phyloP scores from a whole-genome alignment of 2,797 vertebrate species.

The Oceanodroma leucorhoa region DNA sequence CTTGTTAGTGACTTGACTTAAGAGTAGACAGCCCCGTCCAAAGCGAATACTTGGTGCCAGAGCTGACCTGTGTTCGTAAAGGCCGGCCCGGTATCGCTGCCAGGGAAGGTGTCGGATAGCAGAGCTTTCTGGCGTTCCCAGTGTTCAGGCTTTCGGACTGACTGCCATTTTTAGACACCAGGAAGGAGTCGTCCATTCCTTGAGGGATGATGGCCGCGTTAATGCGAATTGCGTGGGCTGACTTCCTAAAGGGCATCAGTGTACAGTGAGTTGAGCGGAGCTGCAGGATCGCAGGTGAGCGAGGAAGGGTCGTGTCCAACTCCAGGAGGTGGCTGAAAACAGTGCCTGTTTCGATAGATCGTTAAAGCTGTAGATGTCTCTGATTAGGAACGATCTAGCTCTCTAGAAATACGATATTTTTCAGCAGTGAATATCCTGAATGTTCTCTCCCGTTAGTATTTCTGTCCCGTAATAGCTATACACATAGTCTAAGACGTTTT shows the following conservation, averaged over 20 bases:
- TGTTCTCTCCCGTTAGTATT: not conserved
- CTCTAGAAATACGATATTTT: not conserved
- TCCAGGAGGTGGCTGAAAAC: not conserved
- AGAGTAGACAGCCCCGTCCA: not conserved
- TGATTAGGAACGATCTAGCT: not conserved
- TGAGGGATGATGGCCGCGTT: not conserved
- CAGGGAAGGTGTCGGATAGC: not conserved
- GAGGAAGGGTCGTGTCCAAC: not conserved
- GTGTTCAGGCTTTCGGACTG: not conserved
- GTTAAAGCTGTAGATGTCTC: not conserved
- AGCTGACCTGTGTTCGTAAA: not conserved
- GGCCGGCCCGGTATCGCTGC: not conserved
- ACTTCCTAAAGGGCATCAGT: not conserved
- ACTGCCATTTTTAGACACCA: not conserved
- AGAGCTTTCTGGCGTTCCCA: not conserved
- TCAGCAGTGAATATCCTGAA: not conserved
- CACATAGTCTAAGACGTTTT: not conserved
- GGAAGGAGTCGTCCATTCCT: not conserved
- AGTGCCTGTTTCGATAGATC: accelerated
- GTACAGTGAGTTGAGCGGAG: not conserved
- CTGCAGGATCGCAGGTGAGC: not conserved
- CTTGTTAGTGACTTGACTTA: not conserved
- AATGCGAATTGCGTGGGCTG: not conserved
- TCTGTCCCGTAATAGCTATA: not conserved
- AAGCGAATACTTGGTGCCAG: not conserved